Evolutionary conservation across 2,797 vertebrate genomes (phyloP), one percentile per base, ranked within the genome.

Genomic region (Telmatherina bonti): DNA sequence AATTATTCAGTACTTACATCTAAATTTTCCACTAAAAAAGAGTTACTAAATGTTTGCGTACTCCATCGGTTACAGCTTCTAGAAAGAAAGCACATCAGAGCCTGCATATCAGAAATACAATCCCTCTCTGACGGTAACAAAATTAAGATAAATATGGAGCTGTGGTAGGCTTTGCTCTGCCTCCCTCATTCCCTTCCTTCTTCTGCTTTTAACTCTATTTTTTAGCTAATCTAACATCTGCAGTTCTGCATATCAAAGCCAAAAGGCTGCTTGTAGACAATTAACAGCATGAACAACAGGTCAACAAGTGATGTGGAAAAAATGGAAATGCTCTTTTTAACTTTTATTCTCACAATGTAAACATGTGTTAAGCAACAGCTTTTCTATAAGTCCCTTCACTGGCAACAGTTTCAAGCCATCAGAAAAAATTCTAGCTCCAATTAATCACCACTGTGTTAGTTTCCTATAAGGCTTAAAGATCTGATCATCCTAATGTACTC

Each of bases 161-260:
- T 47, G 60, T 35, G 1, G 53, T 35, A 24, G 1, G 54, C 7
- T 7, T 29, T 35, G 13, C 16, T 43, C 53, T 8, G 57, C 26
- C 60, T 26, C 66, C 10, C 26, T 45, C 26, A 31, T 24, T 31
- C 15, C 49, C 18, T 54, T 36, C 43, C 22, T 63, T 15, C 15
- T 8, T 35, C 30, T 59, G 60, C 54, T 73, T 67, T 78, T 57
- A 43, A 31, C 63, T 77, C 74, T 85, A 84, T 87, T 79, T n/a
- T 80, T 82, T 82, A 85, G 78, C 36, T 11, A 18, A 51, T 75
- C 65, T 61, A 62, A 82, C 83, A 82, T 86, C 66, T 81, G 69
- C 70, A 62, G 70, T 59, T 75, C 56, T 81, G 73, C 70, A 76
- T 60, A 71, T 90, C 64, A 84, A 86, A 83, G 59, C 62, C 26